These are phyloP conservation scores for Fopius arisanus DNA, from an alignment of 1,140 invertebrate species.

Conservation along the genomic window DNA sequence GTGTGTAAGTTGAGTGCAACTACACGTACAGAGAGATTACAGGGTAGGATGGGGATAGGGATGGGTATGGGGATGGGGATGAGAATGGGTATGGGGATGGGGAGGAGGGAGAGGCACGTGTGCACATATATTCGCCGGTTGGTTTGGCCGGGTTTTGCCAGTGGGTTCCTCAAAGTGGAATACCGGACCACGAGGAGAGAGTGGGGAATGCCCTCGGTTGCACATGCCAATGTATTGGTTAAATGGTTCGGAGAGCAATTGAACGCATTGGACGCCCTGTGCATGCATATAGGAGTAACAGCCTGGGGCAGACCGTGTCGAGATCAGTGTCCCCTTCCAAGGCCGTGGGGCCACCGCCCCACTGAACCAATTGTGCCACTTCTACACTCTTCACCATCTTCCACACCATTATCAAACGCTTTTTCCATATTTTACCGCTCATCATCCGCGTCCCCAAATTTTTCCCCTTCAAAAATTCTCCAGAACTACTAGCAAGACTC, in stretches of 20 bases:
- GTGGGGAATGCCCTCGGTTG: conserved; percentile 29
- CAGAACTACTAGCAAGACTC: too few relatives aligned
- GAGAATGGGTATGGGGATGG: too few relatives aligned
- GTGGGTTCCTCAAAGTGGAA: conserved; percentile 1
- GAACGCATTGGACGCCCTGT: conserved; percentile 33
- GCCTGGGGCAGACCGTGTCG: conserved; percentile 8
- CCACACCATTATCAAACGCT: too few relatives aligned
- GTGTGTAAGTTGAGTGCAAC: conserved; percentile 14
- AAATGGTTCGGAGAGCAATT: conserved; percentile 23
- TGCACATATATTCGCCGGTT: background rate
- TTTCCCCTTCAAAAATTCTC: too few relatives aligned
- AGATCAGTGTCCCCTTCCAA: conserved; percentile 62
- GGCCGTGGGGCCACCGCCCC: conserved; percentile 63
- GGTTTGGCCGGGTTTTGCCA: background rate
- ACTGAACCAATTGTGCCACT: conserved; percentile 64
- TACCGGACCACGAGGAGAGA: conserved; percentile 2
- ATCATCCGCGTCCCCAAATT: too few relatives aligned
- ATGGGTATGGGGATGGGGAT: too few relatives aligned
- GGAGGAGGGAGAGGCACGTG: background rate
- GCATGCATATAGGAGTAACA: conserved; percentile 14
- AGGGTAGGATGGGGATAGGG: too few relatives aligned
- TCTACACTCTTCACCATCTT: conserved; percentile 43
- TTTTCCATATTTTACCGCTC: too few relatives aligned
- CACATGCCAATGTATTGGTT: background rate
- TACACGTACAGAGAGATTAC: conserved; percentile 14